Evolutionary conservation across 2,797 vertebrate genomes (phyloP).

Genomic region (Artibeus lituratus): DNA sequence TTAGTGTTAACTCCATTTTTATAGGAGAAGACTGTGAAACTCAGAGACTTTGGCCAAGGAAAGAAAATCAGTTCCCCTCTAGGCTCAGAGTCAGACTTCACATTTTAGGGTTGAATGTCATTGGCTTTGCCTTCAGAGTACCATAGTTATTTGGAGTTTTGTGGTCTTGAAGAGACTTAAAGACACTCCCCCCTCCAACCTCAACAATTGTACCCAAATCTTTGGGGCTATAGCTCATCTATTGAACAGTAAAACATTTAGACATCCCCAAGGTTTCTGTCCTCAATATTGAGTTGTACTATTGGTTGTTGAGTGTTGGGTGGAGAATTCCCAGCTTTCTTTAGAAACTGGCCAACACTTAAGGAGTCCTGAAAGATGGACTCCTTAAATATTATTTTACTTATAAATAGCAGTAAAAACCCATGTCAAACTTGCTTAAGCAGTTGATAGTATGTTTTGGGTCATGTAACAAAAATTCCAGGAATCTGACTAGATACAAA

Average conservation of each 20-base stretch:
- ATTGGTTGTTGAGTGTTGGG: neutral
- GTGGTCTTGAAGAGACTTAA: neutral
- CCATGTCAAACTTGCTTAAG: neutral
- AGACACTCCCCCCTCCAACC: too few relatives aligned
- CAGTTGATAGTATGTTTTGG: neutral
- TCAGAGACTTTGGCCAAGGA: neutral
- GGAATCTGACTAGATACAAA: neutral
- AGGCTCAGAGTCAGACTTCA: neutral
- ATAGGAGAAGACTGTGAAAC: neutral
- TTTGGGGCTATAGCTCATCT: neutral
- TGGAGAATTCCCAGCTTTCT: neutral
- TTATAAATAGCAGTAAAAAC: neutral
- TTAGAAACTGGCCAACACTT: neutral
- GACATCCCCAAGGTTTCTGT: neutral
- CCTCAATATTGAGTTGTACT: neutral
- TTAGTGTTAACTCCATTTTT: neutral
- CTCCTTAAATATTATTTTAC: neutral
- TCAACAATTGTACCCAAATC: neutral
- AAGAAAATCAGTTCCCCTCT: neutral
- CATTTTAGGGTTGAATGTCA: neutral
- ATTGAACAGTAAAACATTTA: neutral
- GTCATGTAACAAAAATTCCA: neutral
- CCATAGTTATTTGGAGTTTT: neutral
- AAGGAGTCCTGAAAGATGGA: neutral
- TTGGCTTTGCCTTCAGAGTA: neutral